A percentile compares a stretch with the other conserved stretches of the same genome.
phyloP scores from a whole-genome alignment of 1,140 invertebrate species.

The Trachymyrmex cornetzi region DNA sequence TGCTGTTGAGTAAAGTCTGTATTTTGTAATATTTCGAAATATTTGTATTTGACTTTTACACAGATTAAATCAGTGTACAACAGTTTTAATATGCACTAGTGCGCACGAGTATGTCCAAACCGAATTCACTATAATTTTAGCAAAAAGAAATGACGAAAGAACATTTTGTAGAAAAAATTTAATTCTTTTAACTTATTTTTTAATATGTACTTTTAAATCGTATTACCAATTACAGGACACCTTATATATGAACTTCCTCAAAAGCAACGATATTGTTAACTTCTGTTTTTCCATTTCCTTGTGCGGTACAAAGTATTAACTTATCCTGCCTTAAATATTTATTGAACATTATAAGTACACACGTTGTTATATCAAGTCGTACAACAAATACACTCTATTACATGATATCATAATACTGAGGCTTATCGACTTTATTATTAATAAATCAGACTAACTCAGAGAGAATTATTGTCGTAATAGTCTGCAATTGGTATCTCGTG shows the following conservation, averaged over 20 bases:
- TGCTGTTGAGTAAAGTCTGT: too few species aligned
- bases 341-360: conserved; percentile 72
- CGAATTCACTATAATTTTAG: neutral
- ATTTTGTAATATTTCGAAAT: too few species aligned
- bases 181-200: neutral
- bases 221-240: conserved; percentile 24
- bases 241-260: conserved; percentile 41
- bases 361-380: conserved; percentile 61
- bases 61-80: too few species aligned
- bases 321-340: conserved; percentile 56
- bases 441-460: conserved; percentile 76
- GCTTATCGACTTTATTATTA: conserved; percentile 58
- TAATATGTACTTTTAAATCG: neutral
- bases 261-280: conserved; percentile 37
- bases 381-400: conserved; percentile 62
- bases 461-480: conserved; percentile 83
- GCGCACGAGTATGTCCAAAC: too few species aligned
- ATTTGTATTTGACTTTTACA: too few species aligned
- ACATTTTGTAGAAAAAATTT: neutral
- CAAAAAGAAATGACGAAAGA: conserved; percentile 6
- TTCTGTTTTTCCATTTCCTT: conserved; percentile 37
- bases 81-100: too few species aligned
- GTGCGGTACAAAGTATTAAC: conserved; percentile 64
- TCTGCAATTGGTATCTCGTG: conserved; percentile 69
- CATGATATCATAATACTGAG: conserved; percentile 57